Evolutionary conservation across 2,888 invertebrate species (phyloP).

Genomic region (Herminia tarsipennalis): DNA sequence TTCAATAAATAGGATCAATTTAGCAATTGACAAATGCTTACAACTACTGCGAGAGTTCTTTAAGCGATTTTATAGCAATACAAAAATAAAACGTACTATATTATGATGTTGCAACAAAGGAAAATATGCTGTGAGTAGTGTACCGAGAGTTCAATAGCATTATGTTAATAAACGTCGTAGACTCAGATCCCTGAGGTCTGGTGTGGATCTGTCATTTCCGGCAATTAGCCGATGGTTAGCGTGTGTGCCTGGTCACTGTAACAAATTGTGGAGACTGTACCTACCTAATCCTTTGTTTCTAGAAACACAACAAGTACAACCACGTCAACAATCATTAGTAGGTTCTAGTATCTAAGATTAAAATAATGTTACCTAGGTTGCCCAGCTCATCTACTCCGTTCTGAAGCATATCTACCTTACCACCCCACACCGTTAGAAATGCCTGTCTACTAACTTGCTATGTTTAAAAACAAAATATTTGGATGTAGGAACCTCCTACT

Average conservation of each 20-base stretch:
- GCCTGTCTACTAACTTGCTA: too few species aligned
- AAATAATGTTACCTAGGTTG: too few species aligned
- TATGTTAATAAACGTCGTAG: slow-evolving; percentile 3
- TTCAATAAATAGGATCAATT: slow-evolving; percentile 44
- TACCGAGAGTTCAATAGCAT: slow-evolving; percentile 14
- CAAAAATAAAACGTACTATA: slow-evolving; percentile 16
- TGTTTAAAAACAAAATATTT: too few species aligned
- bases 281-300: slow-evolving; percentile 29
- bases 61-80: slow-evolving; percentile 25
- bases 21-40: slow-evolving; percentile 46
- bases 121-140: slow-evolving; percentile 19
- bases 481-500: too few species aligned
- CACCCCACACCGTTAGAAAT: too few species aligned
- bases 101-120: slow-evolving; percentile 1
- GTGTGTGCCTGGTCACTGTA: slow-evolving; percentile 24
- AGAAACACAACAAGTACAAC: slow-evolving; percentile 14
- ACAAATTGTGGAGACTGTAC: background rate
- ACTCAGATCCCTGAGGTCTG: slow-evolving; percentile 24
- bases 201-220: slow-evolving; percentile 43
- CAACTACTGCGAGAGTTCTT: slow-evolving; percentile 27
- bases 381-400: too few species aligned
- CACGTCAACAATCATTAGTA: background rate
- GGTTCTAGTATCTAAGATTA: background rate
- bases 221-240: slow-evolving; percentile 38
- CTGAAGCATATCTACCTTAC: too few species aligned